A percentile compares a stretch with the other conserved stretches of the same genome.
These are phyloP conservation scores for Siniperca knerii DNA, from an alignment of 2,113 vertebrate species.

Conservation along the genomic window DNA sequence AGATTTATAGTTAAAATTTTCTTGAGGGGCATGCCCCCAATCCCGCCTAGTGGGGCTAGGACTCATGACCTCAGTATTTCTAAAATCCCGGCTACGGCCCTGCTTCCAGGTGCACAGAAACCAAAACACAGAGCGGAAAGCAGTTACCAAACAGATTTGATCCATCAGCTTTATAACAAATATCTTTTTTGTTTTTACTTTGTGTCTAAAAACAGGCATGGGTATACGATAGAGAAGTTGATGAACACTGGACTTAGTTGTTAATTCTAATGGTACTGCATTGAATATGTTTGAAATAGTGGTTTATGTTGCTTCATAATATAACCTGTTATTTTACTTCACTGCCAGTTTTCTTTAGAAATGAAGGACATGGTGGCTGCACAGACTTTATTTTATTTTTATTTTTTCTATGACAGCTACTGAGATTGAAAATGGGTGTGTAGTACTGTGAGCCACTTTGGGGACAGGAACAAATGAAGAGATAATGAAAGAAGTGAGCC, in stretches of 20 bases:
- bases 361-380: conserved; percentile 12
- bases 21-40: too few relatives aligned
- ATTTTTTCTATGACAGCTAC: conserved; percentile 54
- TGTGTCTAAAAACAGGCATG: background rate
- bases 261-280: background rate
- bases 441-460: conserved; percentile 44
- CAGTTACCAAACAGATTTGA: background rate
- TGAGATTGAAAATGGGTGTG: conserved; percentile 61
- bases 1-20: too few relatives aligned
- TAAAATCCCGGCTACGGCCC: too few relatives aligned
- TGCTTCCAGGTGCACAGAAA: background rate
- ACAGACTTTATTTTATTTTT: conserved; percentile 31
- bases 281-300: background rate
- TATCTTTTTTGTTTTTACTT: background rate
- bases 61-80: too few relatives aligned
- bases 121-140: background rate
- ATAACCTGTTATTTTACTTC: conserved; percentile 12
- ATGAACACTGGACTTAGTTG: background rate
- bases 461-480: conserved; percentile 76
- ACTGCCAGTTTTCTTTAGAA: conserved; percentile 16
- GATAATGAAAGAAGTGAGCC: conserved; percentile 77
- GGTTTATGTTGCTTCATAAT: background rate
- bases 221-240: background rate
- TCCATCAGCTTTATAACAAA: background rate
- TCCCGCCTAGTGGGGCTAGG: too few relatives aligned